These are phyloP conservation scores for Pica pica DNA, from an alignment of 2,113 vertebrate species.

Conservation along the genomic window DNA sequence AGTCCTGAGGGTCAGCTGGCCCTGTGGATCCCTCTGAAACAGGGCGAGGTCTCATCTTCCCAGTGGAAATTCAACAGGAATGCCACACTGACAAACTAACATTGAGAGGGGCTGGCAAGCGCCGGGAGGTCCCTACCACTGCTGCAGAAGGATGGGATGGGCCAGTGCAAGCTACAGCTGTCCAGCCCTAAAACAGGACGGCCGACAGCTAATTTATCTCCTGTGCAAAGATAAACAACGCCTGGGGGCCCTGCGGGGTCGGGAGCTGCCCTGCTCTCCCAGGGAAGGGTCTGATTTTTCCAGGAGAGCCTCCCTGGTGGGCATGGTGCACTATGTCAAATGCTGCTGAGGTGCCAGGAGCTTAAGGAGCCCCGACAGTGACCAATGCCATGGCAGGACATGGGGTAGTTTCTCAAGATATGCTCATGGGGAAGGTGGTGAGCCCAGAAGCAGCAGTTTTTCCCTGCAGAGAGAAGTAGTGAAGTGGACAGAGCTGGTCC, in stretches of 20 bases:
- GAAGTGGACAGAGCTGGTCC: rapidly evolving
- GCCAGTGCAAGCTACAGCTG: not conserved
- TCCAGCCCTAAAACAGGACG: not conserved
- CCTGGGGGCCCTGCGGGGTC: not conserved
- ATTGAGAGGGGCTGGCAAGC: not conserved
- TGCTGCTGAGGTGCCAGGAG: not conserved
- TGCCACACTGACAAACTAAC: not conserved
- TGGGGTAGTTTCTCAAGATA: not conserved
- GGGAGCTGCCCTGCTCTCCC: not conserved
- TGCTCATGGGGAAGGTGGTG: not conserved
- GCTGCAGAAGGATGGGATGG: rapidly evolving
- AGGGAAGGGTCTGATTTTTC: not conserved
- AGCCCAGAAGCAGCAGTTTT: not conserved
- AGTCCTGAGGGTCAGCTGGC: not conserved
- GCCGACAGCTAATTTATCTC: slow-evolving; percentile 39
- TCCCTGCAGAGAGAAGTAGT: rapidly evolving
- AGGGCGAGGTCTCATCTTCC: no score
- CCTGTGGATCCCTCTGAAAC: not conserved
- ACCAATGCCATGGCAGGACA: not conserved
- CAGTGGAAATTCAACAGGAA: not conserved
- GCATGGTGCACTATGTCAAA: not conserved
- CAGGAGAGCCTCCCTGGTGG: not conserved
- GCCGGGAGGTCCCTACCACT: not conserved
- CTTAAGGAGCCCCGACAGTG: rapidly evolving
- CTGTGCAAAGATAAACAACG: slow-evolving; percentile 12